phyloP scores from a whole-genome alignment of 2,888 invertebrate species.

The Timema podura region DNA sequence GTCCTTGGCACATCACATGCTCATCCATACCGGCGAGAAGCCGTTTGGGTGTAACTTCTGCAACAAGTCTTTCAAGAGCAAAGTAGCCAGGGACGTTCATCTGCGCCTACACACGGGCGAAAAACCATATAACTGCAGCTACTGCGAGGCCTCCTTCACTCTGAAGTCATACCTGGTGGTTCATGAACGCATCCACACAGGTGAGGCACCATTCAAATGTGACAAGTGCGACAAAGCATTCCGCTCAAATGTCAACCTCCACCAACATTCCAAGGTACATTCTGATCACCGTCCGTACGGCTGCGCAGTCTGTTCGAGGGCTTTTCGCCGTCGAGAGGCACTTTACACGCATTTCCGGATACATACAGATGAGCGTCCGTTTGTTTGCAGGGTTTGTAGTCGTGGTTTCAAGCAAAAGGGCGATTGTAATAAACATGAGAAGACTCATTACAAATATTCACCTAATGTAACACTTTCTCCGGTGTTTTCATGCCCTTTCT shows the following conservation, averaged over 20 bases:
- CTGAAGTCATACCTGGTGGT: slow-evolving; percentile 37
- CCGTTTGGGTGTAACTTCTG: slow-evolving; percentile 24
- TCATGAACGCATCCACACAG: slow-evolving; percentile 19
- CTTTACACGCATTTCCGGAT: slow-evolving; percentile 20
- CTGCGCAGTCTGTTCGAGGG: slow-evolving; percentile 28
- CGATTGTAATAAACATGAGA: slow-evolving; percentile 31
- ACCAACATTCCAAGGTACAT: slow-evolving; percentile 21
- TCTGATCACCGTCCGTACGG: slow-evolving; percentile 19
- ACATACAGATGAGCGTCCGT: slow-evolving; percentile 31
- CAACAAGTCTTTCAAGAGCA: not conserved
- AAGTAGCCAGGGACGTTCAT: not conserved
- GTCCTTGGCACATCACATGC: slow-evolving; percentile 29
- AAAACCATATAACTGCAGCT: slow-evolving; percentile 41
- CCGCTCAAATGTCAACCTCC: slow-evolving; percentile 17
- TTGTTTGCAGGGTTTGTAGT: slow-evolving; percentile 29
- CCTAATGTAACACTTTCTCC: too few species aligned
- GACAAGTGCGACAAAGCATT: slow-evolving; percentile 24
- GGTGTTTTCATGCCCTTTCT: too few species aligned
- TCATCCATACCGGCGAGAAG: slow-evolving; percentile 28
- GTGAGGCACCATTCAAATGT: slow-evolving; percentile 24
- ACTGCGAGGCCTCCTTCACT: slow-evolving; percentile 41
- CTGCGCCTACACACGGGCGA: slow-evolving; percentile 36
- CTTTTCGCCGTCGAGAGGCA: slow-evolving; percentile 24
- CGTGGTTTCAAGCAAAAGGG: slow-evolving; percentile 31
- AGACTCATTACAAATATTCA: slow-evolving; percentile 30